Conservation (phyloP, 2,113 vertebrate species). For the Oreotrochilus melanogaster region DNA sequence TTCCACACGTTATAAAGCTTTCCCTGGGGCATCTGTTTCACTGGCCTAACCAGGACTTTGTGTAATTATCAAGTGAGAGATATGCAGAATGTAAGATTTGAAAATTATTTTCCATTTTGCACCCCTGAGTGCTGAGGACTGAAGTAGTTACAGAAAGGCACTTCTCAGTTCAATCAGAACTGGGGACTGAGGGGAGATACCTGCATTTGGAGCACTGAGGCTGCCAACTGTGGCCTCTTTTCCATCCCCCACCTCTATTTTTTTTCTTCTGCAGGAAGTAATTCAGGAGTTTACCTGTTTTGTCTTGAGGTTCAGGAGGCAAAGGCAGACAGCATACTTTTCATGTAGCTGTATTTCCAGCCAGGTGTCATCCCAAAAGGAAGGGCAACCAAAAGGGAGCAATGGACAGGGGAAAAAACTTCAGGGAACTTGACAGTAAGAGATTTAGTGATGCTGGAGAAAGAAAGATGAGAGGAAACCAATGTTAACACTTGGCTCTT, state of each 20-base stretch:
- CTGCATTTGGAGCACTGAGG: background rate
- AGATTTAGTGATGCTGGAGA: background rate
- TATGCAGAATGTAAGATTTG: background rate
- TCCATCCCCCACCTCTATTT: background rate
- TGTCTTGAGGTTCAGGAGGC: background rate
- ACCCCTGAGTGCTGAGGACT: background rate
- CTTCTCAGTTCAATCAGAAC: background rate
- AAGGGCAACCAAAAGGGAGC: background rate
- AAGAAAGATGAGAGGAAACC: constrained; percentile 38
- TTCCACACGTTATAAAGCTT: background rate
- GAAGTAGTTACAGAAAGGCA: background rate
- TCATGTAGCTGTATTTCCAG: background rate
- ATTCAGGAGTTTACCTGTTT: background rate
- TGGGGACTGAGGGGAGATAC: background rate
- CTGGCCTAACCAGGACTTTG: background rate
- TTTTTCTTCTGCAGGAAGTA: background rate
- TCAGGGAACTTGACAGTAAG: background rate
- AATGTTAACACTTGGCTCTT: constrained; percentile 26
- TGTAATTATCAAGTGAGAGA: background rate
- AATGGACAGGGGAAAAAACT: background rate
- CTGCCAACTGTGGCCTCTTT: background rate
- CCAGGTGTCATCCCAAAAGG: background rate
- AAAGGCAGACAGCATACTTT: background rate
- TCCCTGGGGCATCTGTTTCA: background rate
- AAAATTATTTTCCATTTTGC: background rate